Evolutionary conservation across 2,797 vertebrate species (phyloP).

Genomic region (Aeoliscus strigatus): DNA sequence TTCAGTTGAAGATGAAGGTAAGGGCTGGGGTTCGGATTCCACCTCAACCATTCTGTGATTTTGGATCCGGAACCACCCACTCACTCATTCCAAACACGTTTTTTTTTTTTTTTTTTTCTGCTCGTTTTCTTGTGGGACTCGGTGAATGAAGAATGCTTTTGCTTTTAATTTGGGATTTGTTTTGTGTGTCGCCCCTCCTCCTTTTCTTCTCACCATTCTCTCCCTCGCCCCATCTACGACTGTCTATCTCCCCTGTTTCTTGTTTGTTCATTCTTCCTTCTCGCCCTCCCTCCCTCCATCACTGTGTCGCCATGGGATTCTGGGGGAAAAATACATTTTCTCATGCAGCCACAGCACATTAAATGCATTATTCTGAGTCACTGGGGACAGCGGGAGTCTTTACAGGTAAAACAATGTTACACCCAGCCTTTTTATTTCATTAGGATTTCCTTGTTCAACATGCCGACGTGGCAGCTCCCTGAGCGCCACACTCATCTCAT

Average conservation of each 20-base stretch:
- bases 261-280: slow-evolving; percentile 28
- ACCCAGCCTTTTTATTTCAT: slow-evolving; percentile 63
- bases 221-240: too few species aligned
- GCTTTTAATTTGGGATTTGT: too few species aligned
- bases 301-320: slow-evolving; percentile 42
- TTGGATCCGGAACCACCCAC: too few species aligned
- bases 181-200: slow-evolving; percentile 31
- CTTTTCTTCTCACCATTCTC: slow-evolving; percentile 9
- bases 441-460: slow-evolving; percentile 59
- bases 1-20: too few species aligned
- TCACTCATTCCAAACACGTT: too few species aligned
- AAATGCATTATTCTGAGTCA: slow-evolving; percentile 66
- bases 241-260: slow-evolving; percentile 17
- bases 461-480: slow-evolving; percentile 52
- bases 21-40: too few species aligned
- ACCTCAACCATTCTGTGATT: too few species aligned
- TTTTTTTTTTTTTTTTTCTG: too few species aligned
- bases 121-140: too few species aligned
- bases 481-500: slow-evolving; percentile 43
- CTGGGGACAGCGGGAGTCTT: slow-evolving; percentile 54
- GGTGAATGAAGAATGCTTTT: too few species aligned
- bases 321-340: slow-evolving; percentile 57
- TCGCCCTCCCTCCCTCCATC: slow-evolving; percentile 22
- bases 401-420: slow-evolving; percentile 58
- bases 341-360: slow-evolving; percentile 63